Conservation (phyloP, 2,113 vertebrate genomes). For the Gorsachius goisagi region DNA sequence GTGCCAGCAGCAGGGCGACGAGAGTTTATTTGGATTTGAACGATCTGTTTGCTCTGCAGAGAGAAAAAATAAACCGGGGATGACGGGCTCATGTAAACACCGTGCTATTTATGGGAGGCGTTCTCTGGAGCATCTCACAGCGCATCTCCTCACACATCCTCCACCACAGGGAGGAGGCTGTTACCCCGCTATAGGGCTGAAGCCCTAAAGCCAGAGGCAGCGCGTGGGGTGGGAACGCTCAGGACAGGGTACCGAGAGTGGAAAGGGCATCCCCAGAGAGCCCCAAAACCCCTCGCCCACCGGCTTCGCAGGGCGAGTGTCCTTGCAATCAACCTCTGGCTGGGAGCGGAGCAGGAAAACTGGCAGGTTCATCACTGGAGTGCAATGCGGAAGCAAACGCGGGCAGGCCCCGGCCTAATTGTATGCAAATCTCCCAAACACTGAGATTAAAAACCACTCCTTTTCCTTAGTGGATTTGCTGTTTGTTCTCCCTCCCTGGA, state of each 20-base stretch:
- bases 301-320: neutral
- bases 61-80: neutral
- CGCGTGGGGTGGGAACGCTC: fast-evolving
- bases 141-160: neutral
- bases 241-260: neutral
- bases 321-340: slow-evolving; percentile 15
- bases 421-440: slow-evolving; percentile 45
- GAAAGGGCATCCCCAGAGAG: neutral
- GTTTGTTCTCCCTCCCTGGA: neutral
- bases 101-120: neutral
- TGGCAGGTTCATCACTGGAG: slow-evolving; percentile 4
- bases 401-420: slow-evolving; percentile 10
- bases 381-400: neutral
- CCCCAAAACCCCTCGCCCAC: fast-evolving
- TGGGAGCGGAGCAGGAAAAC: slow-evolving; percentile 46
- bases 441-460: slow-evolving; percentile 7
- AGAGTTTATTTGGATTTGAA: neutral
- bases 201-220: neutral
- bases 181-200: neutral
- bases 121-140: neutral
- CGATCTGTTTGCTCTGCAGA: neutral
- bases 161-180: neutral
- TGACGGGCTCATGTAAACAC: neutral
- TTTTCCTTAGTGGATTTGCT: slow-evolving; percentile 14
- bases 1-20: neutral